Conservation (phyloP, 1,140 invertebrate species). For the Saccostrea cuccullata region DNA sequence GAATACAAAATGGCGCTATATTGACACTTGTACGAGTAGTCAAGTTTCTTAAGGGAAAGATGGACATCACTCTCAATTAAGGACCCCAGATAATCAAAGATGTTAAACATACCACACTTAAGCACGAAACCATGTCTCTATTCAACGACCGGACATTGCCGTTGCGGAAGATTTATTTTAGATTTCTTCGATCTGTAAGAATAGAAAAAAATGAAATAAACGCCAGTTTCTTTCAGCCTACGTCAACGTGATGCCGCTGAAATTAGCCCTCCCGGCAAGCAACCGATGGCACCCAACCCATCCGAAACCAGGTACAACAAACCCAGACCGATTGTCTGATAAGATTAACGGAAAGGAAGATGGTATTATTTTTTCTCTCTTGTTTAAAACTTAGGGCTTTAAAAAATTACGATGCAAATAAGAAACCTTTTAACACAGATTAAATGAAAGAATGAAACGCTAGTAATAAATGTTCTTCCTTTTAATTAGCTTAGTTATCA, state of each 20-base stretch:
- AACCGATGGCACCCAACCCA: neutral
- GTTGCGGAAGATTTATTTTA: neutral
- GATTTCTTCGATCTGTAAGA: neutral
- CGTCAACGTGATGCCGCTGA: neutral
- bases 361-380: neutral
- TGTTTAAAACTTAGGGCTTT: neutral
- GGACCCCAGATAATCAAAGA: neutral
- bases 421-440: conserved; percentile 13
- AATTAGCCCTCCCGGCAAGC: neutral
- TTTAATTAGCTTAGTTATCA: conserved; percentile 14
- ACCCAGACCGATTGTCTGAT: neutral
- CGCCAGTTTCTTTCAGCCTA: neutral
- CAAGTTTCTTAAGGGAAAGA: neutral
- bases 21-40: neutral
- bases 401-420: conserved; percentile 1
- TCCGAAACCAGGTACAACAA: neutral
- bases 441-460: conserved; percentile 4
- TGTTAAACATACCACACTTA: conserved; percentile 10
- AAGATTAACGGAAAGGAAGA: neutral
- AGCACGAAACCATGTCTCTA: neutral
- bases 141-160: neutral
- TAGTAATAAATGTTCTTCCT: neutral
- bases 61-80: conserved; percentile 18
- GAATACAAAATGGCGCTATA: neutral
- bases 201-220: conserved; percentile 3